A percentile compares a stretch with the other conserved stretches of the same genome.
phyloP scores from a whole-genome alignment of 2,888 invertebrate species.

The Lithophane semibrunnea region DNA sequence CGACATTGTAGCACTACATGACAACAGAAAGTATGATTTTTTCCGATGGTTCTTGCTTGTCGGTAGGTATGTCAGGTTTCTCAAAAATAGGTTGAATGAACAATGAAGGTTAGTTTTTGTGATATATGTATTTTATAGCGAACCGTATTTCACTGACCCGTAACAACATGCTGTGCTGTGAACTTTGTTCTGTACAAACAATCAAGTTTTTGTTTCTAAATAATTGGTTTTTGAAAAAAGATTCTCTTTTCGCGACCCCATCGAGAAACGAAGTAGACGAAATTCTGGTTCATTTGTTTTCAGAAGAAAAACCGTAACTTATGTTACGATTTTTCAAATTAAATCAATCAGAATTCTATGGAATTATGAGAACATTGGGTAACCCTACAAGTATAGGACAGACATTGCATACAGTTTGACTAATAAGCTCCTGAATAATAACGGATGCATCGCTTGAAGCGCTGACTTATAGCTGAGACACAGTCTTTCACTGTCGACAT shows the following conservation, averaged over 20 bases:
- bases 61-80: background rate
- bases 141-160: too few species aligned
- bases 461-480: constrained; percentile 28
- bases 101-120: too few species aligned
- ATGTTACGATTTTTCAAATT: background rate
- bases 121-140: too few species aligned
- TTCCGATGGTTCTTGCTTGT: background rate
- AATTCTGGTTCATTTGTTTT: background rate
- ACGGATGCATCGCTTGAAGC: constrained; percentile 48
- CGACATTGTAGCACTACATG: constrained; percentile 23
- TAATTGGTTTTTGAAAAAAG: background rate
- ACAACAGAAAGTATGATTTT: background rate
- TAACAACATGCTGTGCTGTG: background rate
- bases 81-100: background rate
- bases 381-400: constrained; percentile 39
- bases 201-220: background rate
- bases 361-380: constrained; percentile 1
- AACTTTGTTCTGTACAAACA: too few species aligned
- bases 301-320: background rate
- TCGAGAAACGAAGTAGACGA: background rate
- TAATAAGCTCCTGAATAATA: constrained; percentile 55
- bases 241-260: background rate
- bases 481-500: constrained; percentile 34
- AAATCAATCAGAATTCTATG: background rate
- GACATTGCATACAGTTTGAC: constrained; percentile 31